Base-by-base conservation (phyloP, 30 jellyfish, hydroid and myxozoan genomes). In the Cassiopea xamachana region DNA sequence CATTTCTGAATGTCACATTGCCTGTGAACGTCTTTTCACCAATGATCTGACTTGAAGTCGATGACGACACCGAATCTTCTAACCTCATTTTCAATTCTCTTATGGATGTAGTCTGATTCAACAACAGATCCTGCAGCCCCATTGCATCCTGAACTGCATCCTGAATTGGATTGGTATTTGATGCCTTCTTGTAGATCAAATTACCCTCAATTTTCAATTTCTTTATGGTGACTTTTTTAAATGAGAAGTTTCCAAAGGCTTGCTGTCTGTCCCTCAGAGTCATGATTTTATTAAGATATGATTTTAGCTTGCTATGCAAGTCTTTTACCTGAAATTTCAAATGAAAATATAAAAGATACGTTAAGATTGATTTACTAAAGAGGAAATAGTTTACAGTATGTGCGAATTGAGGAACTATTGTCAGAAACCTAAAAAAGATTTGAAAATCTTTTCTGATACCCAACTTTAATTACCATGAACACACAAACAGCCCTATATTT, bases 21-120 rank as follows among this genome's bases (percentile, higher is more conserved):
- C 81, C 86, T 15, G 69, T 64, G 64, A 89, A 89, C 9, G 51
- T 89, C 93, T 89, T 94, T 1, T 62, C 64, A 39, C 98, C 98
- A 15, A 87, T 81, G 84, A 94, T 61, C 15, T 70, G 68, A n/a
- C 64, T 69, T 0, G 84, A 1, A 3, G 80, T 75, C 43, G 76
- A 61, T 51, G 77, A 47, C 43, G 82, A 17, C 8, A 94, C 96
- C 8, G 93, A 82, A 74, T 94, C 97, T 48, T 72, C 59, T 48
- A 94, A 58, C 50, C 88, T 74, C 48, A 46, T 27, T 76, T 94
- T 87, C 48, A 94, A 59, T 50, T 64, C 90, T 19, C 48, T 19
- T 46, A 94, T 69, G 44, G 8, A 10, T 39, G 27, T 69, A 14
- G 51, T 79, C 15, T 89, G 92, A 43, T 17, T 44, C 60, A 85